phyloP scores from a whole-genome alignment of 2,888 invertebrate species.

The Colletes collaris region DNA sequence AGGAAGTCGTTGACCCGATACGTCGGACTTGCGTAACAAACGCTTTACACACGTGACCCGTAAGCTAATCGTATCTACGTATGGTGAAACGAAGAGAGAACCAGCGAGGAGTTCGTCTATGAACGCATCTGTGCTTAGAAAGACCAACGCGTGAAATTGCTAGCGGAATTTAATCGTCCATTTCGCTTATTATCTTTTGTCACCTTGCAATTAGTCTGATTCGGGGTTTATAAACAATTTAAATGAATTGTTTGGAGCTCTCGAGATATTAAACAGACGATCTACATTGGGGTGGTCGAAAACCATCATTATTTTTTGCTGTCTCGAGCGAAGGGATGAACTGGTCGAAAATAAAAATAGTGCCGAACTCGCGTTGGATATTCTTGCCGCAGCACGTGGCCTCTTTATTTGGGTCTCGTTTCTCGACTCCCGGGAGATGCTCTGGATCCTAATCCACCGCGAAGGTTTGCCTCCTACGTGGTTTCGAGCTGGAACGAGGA shows the following conservation, averaged over 20 bases:
- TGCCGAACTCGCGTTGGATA: too few species aligned
- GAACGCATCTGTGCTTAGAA: neutral
- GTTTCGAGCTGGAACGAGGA: slow-evolving; percentile 21
- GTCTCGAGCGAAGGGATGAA: too few species aligned
- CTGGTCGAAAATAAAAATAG: too few species aligned
- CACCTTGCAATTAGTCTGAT: neutral
- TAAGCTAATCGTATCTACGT: slow-evolving; percentile 36
- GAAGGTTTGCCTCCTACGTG: slow-evolving; percentile 29
- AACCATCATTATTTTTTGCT: too few species aligned
- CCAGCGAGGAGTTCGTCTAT: neutral
- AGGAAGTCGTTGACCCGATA: slow-evolving; percentile 60
- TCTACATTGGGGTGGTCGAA: too few species aligned
- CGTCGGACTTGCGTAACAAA: slow-evolving; percentile 58
- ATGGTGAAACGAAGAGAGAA: neutral
- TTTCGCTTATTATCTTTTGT: too few species aligned
- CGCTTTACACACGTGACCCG: slow-evolving; percentile 54
- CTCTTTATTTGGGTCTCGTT: neutral
- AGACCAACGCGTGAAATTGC: neutral
- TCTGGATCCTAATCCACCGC: neutral
- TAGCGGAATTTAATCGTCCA: slow-evolving; percentile 4
- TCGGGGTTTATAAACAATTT: too few species aligned
- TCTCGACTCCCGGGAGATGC: neutral
- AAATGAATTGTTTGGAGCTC: too few species aligned
- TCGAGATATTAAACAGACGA: too few species aligned
- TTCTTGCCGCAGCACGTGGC: neutral